phyloP scores from a whole-genome alignment of 2,797 vertebrate species.

The Lepus oiostolus region DNA sequence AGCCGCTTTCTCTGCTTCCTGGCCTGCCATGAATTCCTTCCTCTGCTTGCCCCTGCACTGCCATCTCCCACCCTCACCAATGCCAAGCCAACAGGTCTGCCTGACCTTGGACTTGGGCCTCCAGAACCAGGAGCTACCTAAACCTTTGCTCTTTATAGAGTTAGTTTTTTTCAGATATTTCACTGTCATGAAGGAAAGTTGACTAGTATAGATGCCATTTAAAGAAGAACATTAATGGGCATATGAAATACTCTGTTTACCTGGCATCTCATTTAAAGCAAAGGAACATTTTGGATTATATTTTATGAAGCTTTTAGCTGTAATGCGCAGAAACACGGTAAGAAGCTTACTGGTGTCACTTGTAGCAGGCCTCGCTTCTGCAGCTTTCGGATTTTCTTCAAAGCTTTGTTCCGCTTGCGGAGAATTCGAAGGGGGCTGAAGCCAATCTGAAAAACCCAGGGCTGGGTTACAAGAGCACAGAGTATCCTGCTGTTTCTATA shows the following conservation, averaged over 20 bases:
- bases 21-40: too few relatives aligned
- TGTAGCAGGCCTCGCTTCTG: conserved; percentile 92
- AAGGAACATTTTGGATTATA: neutral
- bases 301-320: neutral
- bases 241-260: neutral
- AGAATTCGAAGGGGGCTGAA: conserved; percentile 94
- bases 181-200: too few relatives aligned
- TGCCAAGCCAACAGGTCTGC: too few relatives aligned
- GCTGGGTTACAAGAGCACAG: conserved; percentile 41
- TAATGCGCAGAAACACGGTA: neutral
- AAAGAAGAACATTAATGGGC: neutral
- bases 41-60: too few relatives aligned
- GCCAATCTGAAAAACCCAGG: conserved; percentile 90
- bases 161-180: too few relatives aligned
- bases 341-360: conserved; percentile 91
- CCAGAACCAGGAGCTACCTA: too few relatives aligned
- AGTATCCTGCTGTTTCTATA: neutral
- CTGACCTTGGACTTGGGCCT: too few relatives aligned
- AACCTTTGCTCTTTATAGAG: too few relatives aligned
- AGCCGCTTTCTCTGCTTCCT: too few relatives aligned
- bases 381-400: conserved; percentile 93
- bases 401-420: conserved; percentile 96
- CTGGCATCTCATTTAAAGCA: conserved; percentile 14
- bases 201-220: neutral
- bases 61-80: too few relatives aligned